Conservation (phyloP, 2,888 invertebrate genomes). For the Drosophila lutescens region DNA sequence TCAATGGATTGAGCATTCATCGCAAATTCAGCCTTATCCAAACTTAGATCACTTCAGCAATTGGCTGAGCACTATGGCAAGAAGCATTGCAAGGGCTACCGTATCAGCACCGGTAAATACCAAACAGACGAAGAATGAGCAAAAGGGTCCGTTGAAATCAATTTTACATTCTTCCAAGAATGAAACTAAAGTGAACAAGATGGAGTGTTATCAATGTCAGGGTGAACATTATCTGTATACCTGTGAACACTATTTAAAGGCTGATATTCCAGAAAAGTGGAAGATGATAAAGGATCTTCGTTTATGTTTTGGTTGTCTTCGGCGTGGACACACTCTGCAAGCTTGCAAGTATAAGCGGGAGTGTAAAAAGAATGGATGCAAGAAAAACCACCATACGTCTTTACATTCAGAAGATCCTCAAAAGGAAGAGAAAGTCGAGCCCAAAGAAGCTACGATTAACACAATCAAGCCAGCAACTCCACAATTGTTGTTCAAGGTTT, state of each 20-base stretch:
- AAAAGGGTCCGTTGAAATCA: background rate
- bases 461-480: background rate
- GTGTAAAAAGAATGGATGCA: background rate
- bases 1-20: background rate
- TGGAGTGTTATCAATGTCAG: background rate
- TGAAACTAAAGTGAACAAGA: background rate
- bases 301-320: background rate
- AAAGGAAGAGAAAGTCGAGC: background rate
- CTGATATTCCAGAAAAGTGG: no score
- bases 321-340: background rate
- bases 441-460: background rate
- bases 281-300: background rate
- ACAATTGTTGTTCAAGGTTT: background rate
- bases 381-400: background rate
- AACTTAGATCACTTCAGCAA: background rate
- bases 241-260: background rate
- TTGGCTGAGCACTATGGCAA: background rate
- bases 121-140: background rate
- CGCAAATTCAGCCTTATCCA: background rate
- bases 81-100: no score
- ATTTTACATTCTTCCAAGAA: conserved; percentile 1
- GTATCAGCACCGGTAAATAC: background rate
- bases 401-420: background rate
- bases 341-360: background rate
- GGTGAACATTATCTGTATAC: background rate